Percentiles rank a stretch among this genome's conserved stretches.
These are phyloP conservation scores for Typhlichthys eigenmanni DNA, from an alignment of 2,797 vertebrate species.

Conservation along the genomic window DNA sequence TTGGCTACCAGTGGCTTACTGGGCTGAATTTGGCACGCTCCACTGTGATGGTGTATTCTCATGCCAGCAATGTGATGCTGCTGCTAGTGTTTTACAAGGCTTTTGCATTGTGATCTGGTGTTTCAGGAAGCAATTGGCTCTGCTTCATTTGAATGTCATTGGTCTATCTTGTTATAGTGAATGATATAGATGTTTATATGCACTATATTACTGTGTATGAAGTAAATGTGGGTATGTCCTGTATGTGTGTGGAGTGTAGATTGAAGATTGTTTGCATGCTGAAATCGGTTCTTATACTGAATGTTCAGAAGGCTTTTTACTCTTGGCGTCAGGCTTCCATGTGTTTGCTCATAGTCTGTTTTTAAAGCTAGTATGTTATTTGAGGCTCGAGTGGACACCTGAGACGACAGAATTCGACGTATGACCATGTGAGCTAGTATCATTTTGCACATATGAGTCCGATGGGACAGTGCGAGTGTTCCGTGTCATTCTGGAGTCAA, in stretches of 20 bases:
- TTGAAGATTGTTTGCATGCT: neutral
- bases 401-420: conserved; percentile 68
- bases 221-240: no score
- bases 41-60: neutral
- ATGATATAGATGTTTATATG: no score
- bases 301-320: conserved; percentile 23
- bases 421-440: conserved; percentile 73
- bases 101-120: conserved; percentile 4
- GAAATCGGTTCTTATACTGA: conserved; percentile 43
- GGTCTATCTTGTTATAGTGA: no score
- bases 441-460: conserved; percentile 65
- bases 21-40: neutral
- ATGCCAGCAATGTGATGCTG: neutral
- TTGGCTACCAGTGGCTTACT: neutral
- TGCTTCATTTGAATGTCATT: no score
- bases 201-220: no score
- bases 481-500: conserved; percentile 57
- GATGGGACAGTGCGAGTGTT: conserved; percentile 48
- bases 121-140: no score
- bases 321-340: conserved; percentile 50
- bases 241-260: no score
- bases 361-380: conserved; percentile 72
- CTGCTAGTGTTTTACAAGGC: conserved; percentile 1
- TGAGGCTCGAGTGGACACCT: conserved; percentile 67
- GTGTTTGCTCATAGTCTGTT: conserved; percentile 73